Percentiles rank a stretch among this genome's conserved stretches.
Evolutionary conservation across 2,113 vertebrate species (phyloP).

Genomic region (Hypomesus transpacificus): DNA sequence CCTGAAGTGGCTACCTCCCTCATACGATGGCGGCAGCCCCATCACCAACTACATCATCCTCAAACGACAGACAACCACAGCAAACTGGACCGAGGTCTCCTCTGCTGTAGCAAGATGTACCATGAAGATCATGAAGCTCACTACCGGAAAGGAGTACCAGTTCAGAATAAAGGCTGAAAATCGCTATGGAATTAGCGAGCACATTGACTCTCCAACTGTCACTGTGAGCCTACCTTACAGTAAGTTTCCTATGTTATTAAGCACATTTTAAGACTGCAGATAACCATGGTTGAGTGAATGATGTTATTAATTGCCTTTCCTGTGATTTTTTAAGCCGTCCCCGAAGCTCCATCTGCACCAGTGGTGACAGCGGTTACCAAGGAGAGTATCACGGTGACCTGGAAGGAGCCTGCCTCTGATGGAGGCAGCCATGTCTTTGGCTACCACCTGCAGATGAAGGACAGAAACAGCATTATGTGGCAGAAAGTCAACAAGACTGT

Average conservation of each 20-base stretch:
- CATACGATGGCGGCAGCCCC: conserved; percentile 93
- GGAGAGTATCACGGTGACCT: conserved; percentile 86
- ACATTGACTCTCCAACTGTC: conserved; percentile 84
- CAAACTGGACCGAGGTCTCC: conserved; percentile 93
- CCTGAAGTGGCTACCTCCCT: conserved; percentile 89
- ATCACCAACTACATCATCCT: conserved; percentile 95
- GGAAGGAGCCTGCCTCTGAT: conserved; percentile 92
- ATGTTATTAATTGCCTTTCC: conserved; percentile 26
- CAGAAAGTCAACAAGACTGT: conserved; percentile 89
- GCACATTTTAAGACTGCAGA: background rate
- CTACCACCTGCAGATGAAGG: conserved; percentile 97
- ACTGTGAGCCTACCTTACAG: conserved; percentile 90
- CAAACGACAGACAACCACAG: conserved; percentile 93
- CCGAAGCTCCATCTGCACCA: conserved; percentile 87
- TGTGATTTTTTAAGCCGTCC: conserved; percentile 72
- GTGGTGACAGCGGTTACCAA: conserved; percentile 85
- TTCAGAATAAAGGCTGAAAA: conserved; percentile 98
- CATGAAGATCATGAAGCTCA: conserved; percentile 92
- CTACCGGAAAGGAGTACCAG: conserved; percentile 91
- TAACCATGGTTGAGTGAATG: background rate
- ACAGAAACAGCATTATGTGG: conserved; percentile 96
- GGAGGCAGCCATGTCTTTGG: conserved; percentile 88
- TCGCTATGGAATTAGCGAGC: conserved; percentile 95
- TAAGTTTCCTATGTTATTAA: conserved; percentile 65
- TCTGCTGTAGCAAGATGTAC: conserved; percentile 88